phyloP scores from a whole-genome alignment of 1,140 invertebrate species.

The Proctacanthus coquilletti region DNA sequence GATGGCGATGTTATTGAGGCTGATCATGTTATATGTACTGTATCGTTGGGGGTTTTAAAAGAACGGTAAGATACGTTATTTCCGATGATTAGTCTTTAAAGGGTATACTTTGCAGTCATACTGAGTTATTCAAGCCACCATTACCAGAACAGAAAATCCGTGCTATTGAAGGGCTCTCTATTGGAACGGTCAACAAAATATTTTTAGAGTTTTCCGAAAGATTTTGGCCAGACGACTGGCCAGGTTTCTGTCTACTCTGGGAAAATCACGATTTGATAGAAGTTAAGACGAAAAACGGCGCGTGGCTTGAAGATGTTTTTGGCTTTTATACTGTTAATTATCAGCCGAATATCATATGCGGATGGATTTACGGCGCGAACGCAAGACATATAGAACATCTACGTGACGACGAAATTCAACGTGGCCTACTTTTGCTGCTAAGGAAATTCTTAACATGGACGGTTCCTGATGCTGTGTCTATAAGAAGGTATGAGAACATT shows the following conservation, averaged over 20 bases:
- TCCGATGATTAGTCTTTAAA: conserved; percentile 18
- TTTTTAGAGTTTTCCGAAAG: conserved; percentile 47
- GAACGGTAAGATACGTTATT: conserved; percentile 31
- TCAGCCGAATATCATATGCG: conserved; percentile 50
- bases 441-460: conserved; percentile 27
- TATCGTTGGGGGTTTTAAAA: conserved; percentile 53
- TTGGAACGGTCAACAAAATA: conserved; percentile 62
- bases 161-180: conserved; percentile 45
- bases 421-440: conserved; percentile 32
- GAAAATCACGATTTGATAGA: conserved; percentile 34
- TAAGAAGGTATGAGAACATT: conserved; percentile 27
- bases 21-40: conserved; percentile 50
- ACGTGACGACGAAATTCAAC: conserved; percentile 31
- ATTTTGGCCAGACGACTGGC: conserved; percentile 41
- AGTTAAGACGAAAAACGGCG: conserved; percentile 33
- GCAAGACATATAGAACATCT: conserved; percentile 39
- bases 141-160: conserved; percentile 41
- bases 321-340: conserved; percentile 47
- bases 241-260: conserved; percentile 37
- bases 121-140: conserved; percentile 40
- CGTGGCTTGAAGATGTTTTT: conserved; percentile 48
- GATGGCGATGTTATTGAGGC: conserved; percentile 40
- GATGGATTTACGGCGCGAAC: conserved; percentile 40
- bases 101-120: conserved; percentile 24
- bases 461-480: conserved; percentile 16